phyloP scores from a whole-genome alignment of 2,797 vertebrate species.

The Caiman crocodilus region DNA sequence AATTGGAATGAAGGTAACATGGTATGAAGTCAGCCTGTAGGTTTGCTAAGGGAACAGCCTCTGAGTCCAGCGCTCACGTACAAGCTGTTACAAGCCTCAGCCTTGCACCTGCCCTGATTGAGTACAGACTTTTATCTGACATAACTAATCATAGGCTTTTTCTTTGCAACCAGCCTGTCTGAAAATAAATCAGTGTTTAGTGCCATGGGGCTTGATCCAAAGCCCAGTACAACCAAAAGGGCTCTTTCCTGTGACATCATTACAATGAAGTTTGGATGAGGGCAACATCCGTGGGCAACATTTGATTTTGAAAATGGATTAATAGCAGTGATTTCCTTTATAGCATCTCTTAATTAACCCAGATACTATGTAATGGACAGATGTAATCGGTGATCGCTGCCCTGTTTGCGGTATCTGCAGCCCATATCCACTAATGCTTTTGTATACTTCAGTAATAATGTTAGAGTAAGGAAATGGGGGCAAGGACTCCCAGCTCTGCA shows the following conservation, averaged over 20 bases:
- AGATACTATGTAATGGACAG: neutral
- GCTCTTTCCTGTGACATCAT: neutral
- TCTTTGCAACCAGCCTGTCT: slow-evolving; percentile 42
- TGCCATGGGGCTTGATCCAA: slow-evolving; percentile 35
- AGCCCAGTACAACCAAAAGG: slow-evolving; percentile 29
- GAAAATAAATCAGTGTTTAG: slow-evolving; percentile 23
- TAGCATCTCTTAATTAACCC: slow-evolving; percentile 31
- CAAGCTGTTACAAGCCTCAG: slow-evolving; percentile 7
- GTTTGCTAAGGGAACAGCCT: neutral
- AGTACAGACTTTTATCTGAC: neutral
- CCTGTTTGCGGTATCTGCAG: neutral
- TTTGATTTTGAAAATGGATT: neutral
- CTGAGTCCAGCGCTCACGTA: neutral
- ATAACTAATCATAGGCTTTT: slow-evolving; percentile 26
- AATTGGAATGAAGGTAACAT: neutral
- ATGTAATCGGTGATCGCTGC: neutral
- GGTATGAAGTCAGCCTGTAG: neutral
- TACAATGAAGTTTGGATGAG: neutral
- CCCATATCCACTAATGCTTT: neutral
- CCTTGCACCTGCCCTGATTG: neutral
- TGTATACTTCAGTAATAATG: neutral
- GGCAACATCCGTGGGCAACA: neutral
- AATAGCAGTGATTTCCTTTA: neutral
- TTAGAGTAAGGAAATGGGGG: neutral
- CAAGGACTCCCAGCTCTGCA: neutral